A percentile compares a stretch with the other conserved stretches of the same genome.
Evolutionary conservation across 2,797 vertebrate genomes (phyloP).

Genomic region (Silurus aristotelis): DNA sequence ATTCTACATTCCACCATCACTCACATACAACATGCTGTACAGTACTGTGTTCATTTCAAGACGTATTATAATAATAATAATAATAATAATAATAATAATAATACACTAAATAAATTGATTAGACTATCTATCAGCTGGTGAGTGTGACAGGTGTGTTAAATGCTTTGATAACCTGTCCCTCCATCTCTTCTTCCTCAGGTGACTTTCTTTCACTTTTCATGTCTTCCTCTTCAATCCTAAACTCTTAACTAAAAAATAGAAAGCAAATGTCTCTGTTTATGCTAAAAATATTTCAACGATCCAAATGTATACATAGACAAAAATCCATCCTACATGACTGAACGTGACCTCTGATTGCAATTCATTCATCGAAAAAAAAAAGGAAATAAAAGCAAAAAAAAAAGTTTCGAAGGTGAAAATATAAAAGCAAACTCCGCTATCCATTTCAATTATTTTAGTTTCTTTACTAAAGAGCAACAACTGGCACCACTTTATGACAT

Average conservation of each 20-base stretch:
- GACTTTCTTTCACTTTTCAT: slow-evolving; percentile 44
- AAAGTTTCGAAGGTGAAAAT: slow-evolving; percentile 75
- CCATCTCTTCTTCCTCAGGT: slow-evolving; percentile 57
- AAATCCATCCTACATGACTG: slow-evolving; percentile 61
- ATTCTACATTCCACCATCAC: slow-evolving; percentile 58
- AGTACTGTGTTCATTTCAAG: slow-evolving; percentile 89
- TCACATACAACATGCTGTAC: slow-evolving; percentile 92
- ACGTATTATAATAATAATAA: slow-evolving; percentile 57
- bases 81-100: slow-evolving; percentile 51
- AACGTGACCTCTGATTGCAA: slow-evolving; percentile 70
- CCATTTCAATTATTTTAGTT: slow-evolving; percentile 60
- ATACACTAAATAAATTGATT: slow-evolving; percentile 38
- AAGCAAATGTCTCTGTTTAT: slow-evolving; percentile 53
- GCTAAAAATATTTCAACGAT: slow-evolving; percentile 60
- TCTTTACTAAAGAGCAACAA: slow-evolving; percentile 66
- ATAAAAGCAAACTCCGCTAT: slow-evolving; percentile 64
- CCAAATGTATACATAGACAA: slow-evolving; percentile 62
- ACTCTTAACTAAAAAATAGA: slow-evolving; percentile 33
- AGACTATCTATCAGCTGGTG: slow-evolving; percentile 71
- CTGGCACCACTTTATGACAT: slow-evolving; percentile 63
- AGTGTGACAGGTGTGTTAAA: slow-evolving; percentile 82
- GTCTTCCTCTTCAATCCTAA: slow-evolving; percentile 23
- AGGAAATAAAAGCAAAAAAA: slow-evolving; percentile 11
- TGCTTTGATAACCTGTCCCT: slow-evolving; percentile 64
- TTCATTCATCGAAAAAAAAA: slow-evolving; percentile 66